Evolutionary conservation across 2,797 vertebrate genomes (phyloP).

Genomic region (Psittacula echo): DNA sequence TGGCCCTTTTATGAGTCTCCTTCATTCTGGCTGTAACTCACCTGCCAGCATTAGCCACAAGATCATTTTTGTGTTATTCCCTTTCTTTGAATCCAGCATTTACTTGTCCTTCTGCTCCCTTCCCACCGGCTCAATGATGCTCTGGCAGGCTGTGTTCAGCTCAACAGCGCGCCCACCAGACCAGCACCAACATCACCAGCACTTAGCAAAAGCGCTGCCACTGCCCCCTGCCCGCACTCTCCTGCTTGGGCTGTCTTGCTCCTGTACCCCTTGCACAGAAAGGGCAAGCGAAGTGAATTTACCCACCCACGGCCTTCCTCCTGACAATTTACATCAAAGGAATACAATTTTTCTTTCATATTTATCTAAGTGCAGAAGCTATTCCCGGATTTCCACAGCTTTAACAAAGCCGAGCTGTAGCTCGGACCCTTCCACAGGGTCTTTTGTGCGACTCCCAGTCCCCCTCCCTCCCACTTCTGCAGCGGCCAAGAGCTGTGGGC

Average conservation of each 20-base stretch:
- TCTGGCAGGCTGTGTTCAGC: background rate
- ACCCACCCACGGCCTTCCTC: background rate
- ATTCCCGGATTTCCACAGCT: background rate
- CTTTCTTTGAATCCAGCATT: background rate
- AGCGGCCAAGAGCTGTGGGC: rapidly evolving
- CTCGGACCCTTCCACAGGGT: background rate
- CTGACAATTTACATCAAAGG: background rate
- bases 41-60: background rate
- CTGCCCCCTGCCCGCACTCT: too few relatives aligned
- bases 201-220: rapidly evolving
- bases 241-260: rapidly evolving
- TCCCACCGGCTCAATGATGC: background rate
- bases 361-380: background rate
- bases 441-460: background rate
- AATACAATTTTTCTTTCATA: background rate
- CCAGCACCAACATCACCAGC: background rate
- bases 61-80: background rate
- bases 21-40: background rate
- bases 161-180: background rate
- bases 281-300: background rate
- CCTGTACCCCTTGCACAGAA: background rate
- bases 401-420: background rate
- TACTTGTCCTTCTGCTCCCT: background rate
- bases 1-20: background rate
- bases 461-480: background rate